A percentile compares a stretch with the other conserved stretches of the same genome.
These are phyloP conservation scores for Thereva nobilitata DNA, from an alignment of 2,888 invertebrate genomes.

Conservation along the genomic window DNA sequence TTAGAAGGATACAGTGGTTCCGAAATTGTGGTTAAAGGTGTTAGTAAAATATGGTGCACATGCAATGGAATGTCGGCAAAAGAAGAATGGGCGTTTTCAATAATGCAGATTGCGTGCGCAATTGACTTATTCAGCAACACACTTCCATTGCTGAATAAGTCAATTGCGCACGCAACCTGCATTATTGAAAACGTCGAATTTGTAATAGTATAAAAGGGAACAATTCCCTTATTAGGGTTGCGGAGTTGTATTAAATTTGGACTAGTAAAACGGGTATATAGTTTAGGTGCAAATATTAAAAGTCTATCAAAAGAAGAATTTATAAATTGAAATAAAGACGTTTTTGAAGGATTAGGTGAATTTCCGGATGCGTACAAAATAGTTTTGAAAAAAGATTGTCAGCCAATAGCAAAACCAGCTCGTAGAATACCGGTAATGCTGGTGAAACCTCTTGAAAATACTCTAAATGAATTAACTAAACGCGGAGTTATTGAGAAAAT, in stretches of 20 bases:
- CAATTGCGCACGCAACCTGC: too few relatives aligned
- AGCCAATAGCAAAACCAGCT: slow-evolving; percentile 28
- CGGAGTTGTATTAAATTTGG: slow-evolving; percentile 22
- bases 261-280: slow-evolving; percentile 30
- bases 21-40: slow-evolving; percentile 6
- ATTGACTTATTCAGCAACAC: too few relatives aligned
- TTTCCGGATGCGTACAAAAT: slow-evolving; percentile 24
- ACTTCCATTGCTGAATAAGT: too few relatives aligned
- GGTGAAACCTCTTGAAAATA: not conserved
- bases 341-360: slow-evolving; percentile 19
- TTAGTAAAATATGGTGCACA: not conserved
- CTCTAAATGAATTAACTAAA: slow-evolving; percentile 20
- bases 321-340: not conserved
- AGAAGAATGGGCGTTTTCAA: too few relatives aligned
- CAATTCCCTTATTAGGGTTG: slow-evolving; percentile 9
- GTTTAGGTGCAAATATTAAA: not conserved
- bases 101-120: too few relatives aligned
- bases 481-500: slow-evolving; percentile 9
- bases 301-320: not conserved
- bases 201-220: not conserved
- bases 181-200: not conserved
- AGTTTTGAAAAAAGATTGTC: slow-evolving; percentile 29
- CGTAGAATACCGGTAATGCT: slow-evolving; percentile 6
- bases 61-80: too few relatives aligned
- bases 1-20: slow-evolving; percentile 27